Conservation (phyloP, 2,888 invertebrate species). For the Caenorhabditis sulstoni region DNA sequence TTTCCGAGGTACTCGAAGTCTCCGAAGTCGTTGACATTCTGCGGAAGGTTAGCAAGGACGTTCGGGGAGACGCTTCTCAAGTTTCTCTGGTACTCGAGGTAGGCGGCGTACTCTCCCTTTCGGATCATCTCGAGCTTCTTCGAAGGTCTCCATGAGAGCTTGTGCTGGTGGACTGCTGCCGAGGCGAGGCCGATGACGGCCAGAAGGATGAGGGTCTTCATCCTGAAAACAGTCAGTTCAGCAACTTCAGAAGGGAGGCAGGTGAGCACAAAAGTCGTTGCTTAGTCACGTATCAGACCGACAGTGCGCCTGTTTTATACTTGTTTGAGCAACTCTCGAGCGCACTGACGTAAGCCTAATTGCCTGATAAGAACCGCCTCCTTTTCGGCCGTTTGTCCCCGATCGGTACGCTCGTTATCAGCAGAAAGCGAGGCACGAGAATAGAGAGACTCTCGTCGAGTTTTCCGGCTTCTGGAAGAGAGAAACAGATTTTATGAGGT, state of each 20-base stretch:
- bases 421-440: background rate
- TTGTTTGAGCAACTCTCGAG: conserved; percentile 35
- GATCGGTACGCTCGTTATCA: conserved; percentile 41
- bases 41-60: conserved; percentile 55
- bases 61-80: conserved; percentile 51
- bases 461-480: conserved; percentile 42
- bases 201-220: conserved; percentile 56
- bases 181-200: conserved; percentile 66
- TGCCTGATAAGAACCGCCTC: conserved; percentile 47
- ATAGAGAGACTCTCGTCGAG: conserved; percentile 16
- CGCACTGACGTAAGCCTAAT: conserved; percentile 47
- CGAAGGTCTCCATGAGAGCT: conserved; percentile 63
- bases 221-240: conserved; percentile 7
- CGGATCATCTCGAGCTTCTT: conserved; percentile 65
- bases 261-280: conserved; percentile 3
- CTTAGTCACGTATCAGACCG: background rate
- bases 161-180: conserved; percentile 70
- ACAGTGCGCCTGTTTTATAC: conserved; percentile 49
- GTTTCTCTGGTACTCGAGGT: conserved; percentile 61
- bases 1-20: conserved; percentile 81
- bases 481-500: conserved; percentile 41
- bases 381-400: conserved; percentile 45
- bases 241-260: background rate
- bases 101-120: conserved; percentile 62
- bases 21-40: conserved; percentile 64